Evolutionary conservation across 2,888 invertebrate species (phyloP).

Genomic region (Hybos culiciformis): DNA sequence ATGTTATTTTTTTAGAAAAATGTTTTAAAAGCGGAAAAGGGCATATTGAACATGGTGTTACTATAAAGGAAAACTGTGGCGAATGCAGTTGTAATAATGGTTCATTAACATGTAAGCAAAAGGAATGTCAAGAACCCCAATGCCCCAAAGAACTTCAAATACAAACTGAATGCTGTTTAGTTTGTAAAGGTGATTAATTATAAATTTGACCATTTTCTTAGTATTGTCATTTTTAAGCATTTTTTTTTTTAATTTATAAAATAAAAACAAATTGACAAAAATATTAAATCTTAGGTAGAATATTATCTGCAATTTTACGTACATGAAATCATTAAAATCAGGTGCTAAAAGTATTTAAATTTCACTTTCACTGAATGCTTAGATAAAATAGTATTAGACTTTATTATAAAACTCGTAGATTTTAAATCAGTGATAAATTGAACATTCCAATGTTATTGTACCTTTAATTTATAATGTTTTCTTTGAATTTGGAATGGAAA

Average conservation of each 20-base stretch:
- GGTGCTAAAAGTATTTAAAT: too few relatives aligned
- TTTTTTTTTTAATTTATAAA: neutral
- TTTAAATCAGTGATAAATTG: too few relatives aligned
- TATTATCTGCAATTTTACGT: too few relatives aligned
- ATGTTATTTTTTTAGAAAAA: conserved; percentile 43
- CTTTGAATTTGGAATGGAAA: too few relatives aligned
- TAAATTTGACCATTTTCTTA: too few relatives aligned
- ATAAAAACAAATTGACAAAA: neutral
- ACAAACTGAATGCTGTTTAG: conserved; percentile 77
- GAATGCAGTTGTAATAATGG: conserved; percentile 75
- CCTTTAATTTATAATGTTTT: too few relatives aligned
- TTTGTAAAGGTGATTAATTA: conserved; percentile 57
- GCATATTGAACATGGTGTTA: conserved; percentile 65
- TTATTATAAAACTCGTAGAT: too few relatives aligned
- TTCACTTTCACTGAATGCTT: too few relatives aligned
- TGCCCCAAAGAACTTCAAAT: conserved; percentile 67
- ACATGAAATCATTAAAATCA: too few relatives aligned
- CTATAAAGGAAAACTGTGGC: conserved; percentile 56
- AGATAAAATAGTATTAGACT: too few relatives aligned
- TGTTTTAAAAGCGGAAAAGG: conserved; percentile 52
- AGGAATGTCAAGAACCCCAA: conserved; percentile 60
- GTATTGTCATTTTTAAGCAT: neutral
- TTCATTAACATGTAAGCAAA: conserved; percentile 62
- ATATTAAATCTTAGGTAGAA: too few relatives aligned
- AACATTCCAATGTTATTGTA: too few relatives aligned